Base-by-base conservation (phyloP, 2,888 invertebrate genomes). In the Mesorhabditis sp. region DNA sequence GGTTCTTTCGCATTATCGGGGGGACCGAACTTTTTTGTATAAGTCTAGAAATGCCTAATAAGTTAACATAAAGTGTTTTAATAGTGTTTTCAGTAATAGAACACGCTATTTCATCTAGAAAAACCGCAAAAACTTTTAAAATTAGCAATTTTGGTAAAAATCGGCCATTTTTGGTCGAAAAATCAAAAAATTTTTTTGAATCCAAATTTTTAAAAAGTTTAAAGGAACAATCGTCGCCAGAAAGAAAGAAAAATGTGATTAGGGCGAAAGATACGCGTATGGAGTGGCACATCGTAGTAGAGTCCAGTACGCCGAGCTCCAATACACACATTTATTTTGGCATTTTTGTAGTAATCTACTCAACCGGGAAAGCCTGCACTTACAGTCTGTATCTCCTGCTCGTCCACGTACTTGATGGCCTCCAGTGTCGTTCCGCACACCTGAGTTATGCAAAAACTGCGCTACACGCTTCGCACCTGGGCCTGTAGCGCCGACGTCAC, bases 371-470 rank as follows among this genome's bases (percentile, higher is more conserved):
- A 28, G 28, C 28, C 28, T 28, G 28, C 28, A 28, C 28, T 28
- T 28, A 28, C 28, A 28, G 58, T 10, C n/a, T 71, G 42, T 41
- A 69, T 61, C 7, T 72, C 68, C 43, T 72, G 72, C 41, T 72
- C 72, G 45, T 72, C 72, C 28, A 69, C 67, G 64, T 64, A 72
- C 45, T 67, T 15, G 28, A 80, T 65, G 0, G 80, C 74, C n/a
- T 80, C 71, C 6, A 80, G 74, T 3, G 76, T 72, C 5, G 73
- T 76, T 4, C 67, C 71, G 69, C 80, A 80, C 43, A 80, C 72
- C 58, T 50, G n/a, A 50, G n/a, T 10, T 50, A 50, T 13, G 58
- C n/a, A 50, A 50, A 50, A 50, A 50, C 58, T 50, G 58, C 10
- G 58, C 7, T 50, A 50, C 7, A 50, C 7, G 7, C 58, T 50